A percentile compares a stretch with the other conserved stretches of the same genome.
Conservation (phyloP, 2,113 vertebrate genomes). For the Melospiza melodia region DNA sequence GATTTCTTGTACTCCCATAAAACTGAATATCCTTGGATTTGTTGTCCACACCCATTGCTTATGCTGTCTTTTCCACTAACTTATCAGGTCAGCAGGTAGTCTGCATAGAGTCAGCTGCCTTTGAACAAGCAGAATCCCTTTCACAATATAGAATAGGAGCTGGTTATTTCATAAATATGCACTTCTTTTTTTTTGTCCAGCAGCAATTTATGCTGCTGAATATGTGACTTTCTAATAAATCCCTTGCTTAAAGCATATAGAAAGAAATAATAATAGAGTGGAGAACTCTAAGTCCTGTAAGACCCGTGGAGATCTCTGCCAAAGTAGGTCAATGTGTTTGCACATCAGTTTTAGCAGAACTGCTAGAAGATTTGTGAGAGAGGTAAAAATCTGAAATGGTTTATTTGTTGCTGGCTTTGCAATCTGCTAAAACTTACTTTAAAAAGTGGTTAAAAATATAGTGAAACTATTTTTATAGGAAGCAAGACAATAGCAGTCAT, state of each 20-base stretch:
- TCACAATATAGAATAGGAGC: neutral
- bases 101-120: neutral
- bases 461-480: neutral
- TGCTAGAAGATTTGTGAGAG: neutral
- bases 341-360: constrained; percentile 10
- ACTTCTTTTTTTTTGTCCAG: neutral
- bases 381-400: constrained; percentile 32
- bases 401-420: neutral
- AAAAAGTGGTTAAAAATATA: constrained; percentile 7
- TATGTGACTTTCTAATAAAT: constrained; percentile 5
- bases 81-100: neutral
- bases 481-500: neutral
- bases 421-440: neutral
- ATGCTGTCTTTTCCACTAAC: neutral
- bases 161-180: neutral
- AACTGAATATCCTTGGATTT: neutral
- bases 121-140: neutral
- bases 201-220: neutral
- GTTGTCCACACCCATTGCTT: neutral
- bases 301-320: neutral
- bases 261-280: neutral
- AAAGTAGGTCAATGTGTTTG: constrained; percentile 2
- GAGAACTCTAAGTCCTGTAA: neutral
- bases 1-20: neutral
- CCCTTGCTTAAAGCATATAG: neutral